A percentile compares a stretch with the other conserved stretches of the same genome.
These are phyloP conservation scores for Falco rusticolus DNA, from an alignment of 2,797 vertebrate genomes.

Conservation along the genomic window DNA sequence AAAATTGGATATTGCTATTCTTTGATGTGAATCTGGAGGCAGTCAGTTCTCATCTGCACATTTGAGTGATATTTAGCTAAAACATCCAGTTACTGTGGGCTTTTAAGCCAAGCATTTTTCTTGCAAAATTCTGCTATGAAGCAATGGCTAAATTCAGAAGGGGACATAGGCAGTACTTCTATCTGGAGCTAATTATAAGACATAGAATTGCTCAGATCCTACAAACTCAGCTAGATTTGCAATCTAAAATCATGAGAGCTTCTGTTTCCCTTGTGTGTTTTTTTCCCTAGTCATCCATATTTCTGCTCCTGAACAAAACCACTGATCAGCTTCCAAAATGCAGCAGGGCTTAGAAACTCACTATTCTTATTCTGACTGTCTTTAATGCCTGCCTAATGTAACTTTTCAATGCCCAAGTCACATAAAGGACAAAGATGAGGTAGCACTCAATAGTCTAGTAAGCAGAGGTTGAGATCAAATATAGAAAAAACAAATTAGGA, in stretches of 20 bases:
- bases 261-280: neutral
- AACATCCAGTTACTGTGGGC: neutral
- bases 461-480: neutral
- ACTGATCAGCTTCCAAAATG: neutral
- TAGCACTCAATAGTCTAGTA: neutral
- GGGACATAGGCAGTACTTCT: neutral
- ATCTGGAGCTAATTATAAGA: neutral
- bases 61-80: conserved; percentile 20
- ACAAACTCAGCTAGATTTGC: neutral
- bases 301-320: neutral
- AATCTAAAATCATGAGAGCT: neutral
- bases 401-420: neutral
- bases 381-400: neutral
- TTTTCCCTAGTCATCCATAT: neutral
- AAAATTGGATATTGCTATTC: neutral
- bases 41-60: conserved; percentile 6
- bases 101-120: neutral
- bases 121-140: neutral
- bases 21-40: conserved; percentile 26
- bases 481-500: neutral
- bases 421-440: neutral
- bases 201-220: neutral
- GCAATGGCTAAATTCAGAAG: neutral
- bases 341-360: neutral
- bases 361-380: neutral